Percentiles rank a stretch among this genome's conserved stretches.
Conservation (phyloP, 2,113 vertebrate genomes). For the Callipepla squamata region DNA sequence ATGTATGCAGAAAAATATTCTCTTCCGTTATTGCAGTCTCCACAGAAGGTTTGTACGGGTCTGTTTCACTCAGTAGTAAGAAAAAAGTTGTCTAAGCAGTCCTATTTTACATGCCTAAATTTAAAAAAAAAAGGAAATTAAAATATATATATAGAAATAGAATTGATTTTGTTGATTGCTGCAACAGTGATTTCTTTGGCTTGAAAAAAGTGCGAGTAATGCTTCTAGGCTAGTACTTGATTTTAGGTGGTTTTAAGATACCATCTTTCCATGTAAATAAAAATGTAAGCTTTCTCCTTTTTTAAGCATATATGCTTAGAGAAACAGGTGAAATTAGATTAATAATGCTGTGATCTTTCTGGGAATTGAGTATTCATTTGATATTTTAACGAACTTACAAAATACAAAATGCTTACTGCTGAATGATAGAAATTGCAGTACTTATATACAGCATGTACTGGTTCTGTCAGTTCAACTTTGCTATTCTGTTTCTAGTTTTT, state of each 20-base stretch:
- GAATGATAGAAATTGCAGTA: neutral
- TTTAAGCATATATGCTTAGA: neutral
- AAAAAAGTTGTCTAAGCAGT: neutral
- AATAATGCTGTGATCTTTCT: neutral
- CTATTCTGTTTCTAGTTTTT: neutral
- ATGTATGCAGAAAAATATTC: neutral
- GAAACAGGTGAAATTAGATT: neutral
- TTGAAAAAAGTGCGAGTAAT: neutral
- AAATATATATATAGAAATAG: too few relatives aligned
- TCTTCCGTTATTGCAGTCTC: neutral
- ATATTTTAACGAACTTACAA: neutral
- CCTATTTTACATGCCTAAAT: neutral
- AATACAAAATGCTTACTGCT: neutral
- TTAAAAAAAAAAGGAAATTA: too few relatives aligned
- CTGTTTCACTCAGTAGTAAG: neutral
- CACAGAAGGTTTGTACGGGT: neutral
- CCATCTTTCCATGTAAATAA: neutral
- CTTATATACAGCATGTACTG: neutral
- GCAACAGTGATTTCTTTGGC: neutral
- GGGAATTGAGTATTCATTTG: neutral
- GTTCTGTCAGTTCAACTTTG: neutral
- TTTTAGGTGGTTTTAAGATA: neutral
- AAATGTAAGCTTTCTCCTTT: neutral
- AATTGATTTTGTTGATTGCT: neutral
- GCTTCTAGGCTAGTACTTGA: neutral